Base-by-base conservation (phyloP, 2,888 invertebrate species). In the Atherix ibis region DNA sequence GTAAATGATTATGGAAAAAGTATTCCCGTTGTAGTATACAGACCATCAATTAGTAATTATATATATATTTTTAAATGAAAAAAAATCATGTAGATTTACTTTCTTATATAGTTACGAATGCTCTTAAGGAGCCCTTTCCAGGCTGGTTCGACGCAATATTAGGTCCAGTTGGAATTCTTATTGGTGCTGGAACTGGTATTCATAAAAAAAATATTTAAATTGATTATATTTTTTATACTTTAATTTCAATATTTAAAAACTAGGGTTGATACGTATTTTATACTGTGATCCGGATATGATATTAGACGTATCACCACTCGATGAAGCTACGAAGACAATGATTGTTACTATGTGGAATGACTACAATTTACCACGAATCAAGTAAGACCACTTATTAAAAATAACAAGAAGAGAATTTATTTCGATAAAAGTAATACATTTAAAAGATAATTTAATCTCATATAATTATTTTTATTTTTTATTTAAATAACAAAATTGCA, bases 101-200 rank as follows among this genome's bases (percentile, higher is more conserved):
- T 18, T 18, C 5, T 4, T n/a, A n/a, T n/a, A 6, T 48, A 78
- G 80, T 81, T 2, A 66, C 77, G 36, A 67, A 74, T 1, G 64
- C 76, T 5, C 38, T 67, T 1, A 51, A 57, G 2, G 78, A 78
- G 10, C 82, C 82, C 0, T 39, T 74, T 0, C 58, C 67, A 0
- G 89, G 88, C 1, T 95, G 91, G 91, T 64, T 85, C 9, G 92
- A 94, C 48, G 94, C 88, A 52, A 81, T 83, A 43, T 92, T 92
- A 52, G 94, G 94, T 0, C 88, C 91, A 0, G 75, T 77, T 26
- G 89, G 73, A 0, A 56, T 83, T 31, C 48, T 84, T 39, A 57
- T 76, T 0, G 84, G 76, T 1, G 66, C 71, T 32, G 81, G 81
- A 1, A 79, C 52, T 32, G 70, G 87, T 19, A 66, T 14, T n/a